A percentile compares a stretch with the other conserved stretches of the same genome.
phyloP scores from a whole-genome alignment of 2,888 invertebrate species.

The Apotomis capreana region DNA sequence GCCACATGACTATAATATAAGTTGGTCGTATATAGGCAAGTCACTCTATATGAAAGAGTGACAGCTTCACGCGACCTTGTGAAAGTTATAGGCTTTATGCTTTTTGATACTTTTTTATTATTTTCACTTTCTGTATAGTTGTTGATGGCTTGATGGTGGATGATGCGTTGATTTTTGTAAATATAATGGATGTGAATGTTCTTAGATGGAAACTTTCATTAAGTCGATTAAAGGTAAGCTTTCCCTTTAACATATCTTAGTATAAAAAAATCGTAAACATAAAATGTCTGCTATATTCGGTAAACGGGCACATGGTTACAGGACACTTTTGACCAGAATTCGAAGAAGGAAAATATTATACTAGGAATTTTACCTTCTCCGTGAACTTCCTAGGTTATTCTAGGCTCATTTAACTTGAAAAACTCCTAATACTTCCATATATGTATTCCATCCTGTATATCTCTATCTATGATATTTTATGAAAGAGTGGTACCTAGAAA shows the following conservation, averaged over 20 bases:
- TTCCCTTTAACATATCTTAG: background rate
- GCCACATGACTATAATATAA: background rate
- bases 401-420: too few relatives aligned
- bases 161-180: conserved; percentile 4
- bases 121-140: conserved; percentile 29
- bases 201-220: background rate
- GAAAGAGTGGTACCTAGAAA: too few relatives aligned
- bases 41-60: conserved; percentile 24
- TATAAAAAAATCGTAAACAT: too few relatives aligned
- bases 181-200: background rate
- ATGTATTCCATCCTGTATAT: too few relatives aligned
- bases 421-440: too few relatives aligned
- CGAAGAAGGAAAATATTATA: too few relatives aligned
- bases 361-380: too few relatives aligned
- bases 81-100: conserved; percentile 20
- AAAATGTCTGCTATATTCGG: too few relatives aligned
- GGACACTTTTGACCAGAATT: too few relatives aligned
- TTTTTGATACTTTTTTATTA: conserved; percentile 6
- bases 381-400: too few relatives aligned
- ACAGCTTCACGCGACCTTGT: conserved; percentile 27
- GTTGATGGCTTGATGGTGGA: background rate
- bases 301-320: too few relatives aligned
- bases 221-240: background rate
- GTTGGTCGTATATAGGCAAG: conserved; percentile 12
- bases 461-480: too few relatives aligned